Conservation (phyloP, 2,888 invertebrate species). For the Polymixis lichenea region DNA sequence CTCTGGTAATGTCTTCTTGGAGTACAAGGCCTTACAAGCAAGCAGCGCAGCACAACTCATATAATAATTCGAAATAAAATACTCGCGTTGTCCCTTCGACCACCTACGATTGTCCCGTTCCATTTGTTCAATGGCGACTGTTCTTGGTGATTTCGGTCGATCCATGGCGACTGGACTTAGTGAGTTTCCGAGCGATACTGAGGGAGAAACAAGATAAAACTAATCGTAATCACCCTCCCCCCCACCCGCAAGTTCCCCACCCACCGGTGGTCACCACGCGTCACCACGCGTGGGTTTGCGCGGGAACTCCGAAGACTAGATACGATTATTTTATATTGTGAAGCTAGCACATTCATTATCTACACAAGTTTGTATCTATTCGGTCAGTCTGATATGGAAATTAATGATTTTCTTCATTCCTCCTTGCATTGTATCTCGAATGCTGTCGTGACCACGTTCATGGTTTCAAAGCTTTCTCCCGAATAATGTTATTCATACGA, state of each 20-base stretch:
- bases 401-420: background rate
- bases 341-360: background rate
- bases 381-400: background rate
- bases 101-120: background rate
- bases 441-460: background rate
- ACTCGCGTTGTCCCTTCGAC: constrained; percentile 13
- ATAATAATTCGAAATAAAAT: constrained; percentile 29
- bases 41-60: background rate
- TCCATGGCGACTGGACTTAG: background rate
- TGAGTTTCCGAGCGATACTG: background rate
- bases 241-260: too few relatives aligned
- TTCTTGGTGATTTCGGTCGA: background rate
- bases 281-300: background rate
- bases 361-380: background rate
- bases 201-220: background rate
- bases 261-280: too few relatives aligned
- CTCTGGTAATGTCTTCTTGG: background rate
- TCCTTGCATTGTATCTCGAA: background rate
- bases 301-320: background rate
- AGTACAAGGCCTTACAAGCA: constrained; percentile 9
- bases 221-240: background rate
- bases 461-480: background rate
- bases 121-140: background rate
- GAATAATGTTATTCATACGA: too few relatives aligned
- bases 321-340: constrained; percentile 7